Base-by-base conservation (phyloP, 2,113 vertebrate species). In the Odontophorus gujanensis region DNA sequence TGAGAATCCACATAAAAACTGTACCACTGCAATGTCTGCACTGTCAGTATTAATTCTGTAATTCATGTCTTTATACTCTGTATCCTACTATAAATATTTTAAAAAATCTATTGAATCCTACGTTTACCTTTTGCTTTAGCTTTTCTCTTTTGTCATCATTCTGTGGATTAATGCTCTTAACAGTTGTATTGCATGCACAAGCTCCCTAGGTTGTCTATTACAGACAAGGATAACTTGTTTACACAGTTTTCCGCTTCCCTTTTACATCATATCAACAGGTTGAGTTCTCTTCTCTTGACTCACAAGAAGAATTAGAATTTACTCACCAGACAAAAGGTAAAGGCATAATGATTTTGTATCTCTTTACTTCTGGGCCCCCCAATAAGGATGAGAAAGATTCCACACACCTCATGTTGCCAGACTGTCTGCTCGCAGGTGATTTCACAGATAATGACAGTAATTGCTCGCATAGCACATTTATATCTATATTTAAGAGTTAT, bases 41-140 rank as follows among this genome's bases (percentile, higher is more conserved):
- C 24, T 74, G 13, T 59, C 2, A 1, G 32, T 73, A 92, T 92
- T 88, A 53, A 22, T 81, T 96, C 68, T 72, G 11, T 88, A 92
- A 71, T 72, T 90, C 45, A 45, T 81, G 14, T 83, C 34, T 47
- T 95, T 68, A 53, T 36, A 40, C 22, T 82, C 51, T 68, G 21
- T 68, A 78, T 45, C 51, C 7, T 81, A 26, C 48, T 90, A 77
- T 81, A 90, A 82, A 78, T 69, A 71, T 32, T 50, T 50, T 32
- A 53, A 73, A 18, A 79, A 55, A 19, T 63, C 34, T 3, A 69
- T 81, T 91, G 90, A 86, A 91, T 83, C 26, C 8, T 0, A 0
- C 58, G 21, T 84, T 95, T 96, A 68, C 21, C 21, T 94, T 94
- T 85, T 88, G 24, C 62, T 90, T 78, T 84, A 71, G n/a, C 20